Evolutionary conservation across 2,113 vertebrate genomes (phyloP).

Genomic region (Chaetops frenatus): DNA sequence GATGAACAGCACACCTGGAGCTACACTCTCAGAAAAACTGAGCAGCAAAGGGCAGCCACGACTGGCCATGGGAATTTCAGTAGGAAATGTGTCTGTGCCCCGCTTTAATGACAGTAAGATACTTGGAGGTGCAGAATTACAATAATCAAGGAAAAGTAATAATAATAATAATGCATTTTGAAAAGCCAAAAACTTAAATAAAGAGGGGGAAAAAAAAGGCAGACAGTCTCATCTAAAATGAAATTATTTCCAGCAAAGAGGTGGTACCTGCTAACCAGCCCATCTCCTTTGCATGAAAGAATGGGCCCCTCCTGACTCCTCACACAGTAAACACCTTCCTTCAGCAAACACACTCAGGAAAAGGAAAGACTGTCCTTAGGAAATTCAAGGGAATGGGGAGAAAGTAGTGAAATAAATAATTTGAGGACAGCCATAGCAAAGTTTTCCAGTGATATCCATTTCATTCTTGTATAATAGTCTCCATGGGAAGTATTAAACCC

Average conservation of each 20-base stretch:
- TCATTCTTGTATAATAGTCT: background rate
- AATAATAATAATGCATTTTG: background rate
- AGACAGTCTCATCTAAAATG: background rate
- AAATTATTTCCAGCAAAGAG: background rate
- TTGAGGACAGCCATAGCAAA: background rate
- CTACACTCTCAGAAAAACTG: background rate
- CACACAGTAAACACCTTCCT: background rate
- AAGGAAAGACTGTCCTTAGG: background rate
- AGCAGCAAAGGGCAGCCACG: background rate
- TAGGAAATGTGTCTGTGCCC: background rate
- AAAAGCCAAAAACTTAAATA: background rate
- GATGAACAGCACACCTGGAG: background rate
- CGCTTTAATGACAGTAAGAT: background rate
- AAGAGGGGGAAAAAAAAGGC: accelerated
- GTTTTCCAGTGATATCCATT: background rate
- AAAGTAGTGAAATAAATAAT: background rate
- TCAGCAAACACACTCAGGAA: background rate
- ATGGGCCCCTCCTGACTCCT: background rate
- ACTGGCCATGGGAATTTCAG: background rate
- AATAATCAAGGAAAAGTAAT: background rate
- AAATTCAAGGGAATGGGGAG: background rate
- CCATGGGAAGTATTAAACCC: background rate
- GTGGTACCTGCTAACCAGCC: background rate
- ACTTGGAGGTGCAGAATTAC: background rate
- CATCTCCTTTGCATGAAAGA: background rate